These are phyloP conservation scores for Dione vanillae DNA, from an alignment of 2,888 invertebrate species.

Conservation along the genomic window DNA sequence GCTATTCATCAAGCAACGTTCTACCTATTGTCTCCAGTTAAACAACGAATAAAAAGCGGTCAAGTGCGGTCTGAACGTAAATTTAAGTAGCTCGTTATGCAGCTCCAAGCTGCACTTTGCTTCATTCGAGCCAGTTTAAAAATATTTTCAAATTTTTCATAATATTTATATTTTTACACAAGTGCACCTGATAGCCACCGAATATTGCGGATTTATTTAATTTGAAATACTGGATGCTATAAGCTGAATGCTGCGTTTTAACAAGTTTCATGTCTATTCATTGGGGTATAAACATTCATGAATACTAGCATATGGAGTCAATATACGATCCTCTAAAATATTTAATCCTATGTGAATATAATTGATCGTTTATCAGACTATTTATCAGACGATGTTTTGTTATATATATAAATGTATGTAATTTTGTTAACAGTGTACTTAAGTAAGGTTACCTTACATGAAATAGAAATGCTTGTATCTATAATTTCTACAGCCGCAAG, in stretches of 20 bases:
- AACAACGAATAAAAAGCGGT: slow-evolving; percentile 43
- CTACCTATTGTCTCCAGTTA: slow-evolving; percentile 40
- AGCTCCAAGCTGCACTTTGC: slow-evolving; percentile 30
- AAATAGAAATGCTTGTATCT: slow-evolving; percentile 37
- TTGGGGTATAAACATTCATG: neutral
- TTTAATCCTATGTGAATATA: slow-evolving; percentile 4
- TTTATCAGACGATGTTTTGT: neutral
- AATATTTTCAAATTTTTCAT: slow-evolving; percentile 6
- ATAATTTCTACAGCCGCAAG: slow-evolving; percentile 27
- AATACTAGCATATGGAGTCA: neutral
- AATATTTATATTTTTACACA: slow-evolving; percentile 26
- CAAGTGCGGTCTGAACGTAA: slow-evolving; percentile 43
- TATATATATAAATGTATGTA: neutral
- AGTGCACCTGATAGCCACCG: slow-evolving; percentile 9
- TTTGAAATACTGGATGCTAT: neutral
- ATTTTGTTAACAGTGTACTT: neutral
- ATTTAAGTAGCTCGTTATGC: slow-evolving; percentile 42
- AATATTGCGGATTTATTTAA: slow-evolving; percentile 10
- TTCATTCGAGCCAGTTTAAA: slow-evolving; percentile 28
- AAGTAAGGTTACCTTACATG: slow-evolving; percentile 29
- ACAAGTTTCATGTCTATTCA: slow-evolving; percentile 10
- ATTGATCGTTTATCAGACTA: neutral
- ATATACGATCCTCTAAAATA: neutral
- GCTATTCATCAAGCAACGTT: slow-evolving; percentile 34
- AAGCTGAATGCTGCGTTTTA: neutral